Evolutionary conservation across 2,113 vertebrate species (phyloP).

Genomic region (Oryzias javanicus): DNA sequence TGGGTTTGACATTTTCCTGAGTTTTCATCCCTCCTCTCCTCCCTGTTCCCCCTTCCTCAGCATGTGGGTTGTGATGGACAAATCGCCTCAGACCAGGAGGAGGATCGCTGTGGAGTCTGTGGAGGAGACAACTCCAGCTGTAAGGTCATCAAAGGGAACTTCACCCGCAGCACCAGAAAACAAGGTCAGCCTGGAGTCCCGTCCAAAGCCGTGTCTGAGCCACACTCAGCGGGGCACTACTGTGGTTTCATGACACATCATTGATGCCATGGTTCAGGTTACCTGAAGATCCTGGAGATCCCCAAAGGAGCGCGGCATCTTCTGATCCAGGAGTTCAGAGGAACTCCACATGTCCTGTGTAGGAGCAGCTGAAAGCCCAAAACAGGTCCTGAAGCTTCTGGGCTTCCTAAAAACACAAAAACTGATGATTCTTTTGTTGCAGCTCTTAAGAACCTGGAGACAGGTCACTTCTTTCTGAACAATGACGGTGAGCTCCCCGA

Average conservation of each 20-base stretch:
- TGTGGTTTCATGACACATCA: background rate
- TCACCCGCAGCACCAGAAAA: slow-evolving; percentile 88
- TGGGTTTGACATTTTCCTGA: background rate
- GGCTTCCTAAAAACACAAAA: background rate
- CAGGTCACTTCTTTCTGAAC: slow-evolving; percentile 86
- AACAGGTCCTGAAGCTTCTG: accelerated
- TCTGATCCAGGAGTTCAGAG: slow-evolving; percentile 86
- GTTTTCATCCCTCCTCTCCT: background rate
- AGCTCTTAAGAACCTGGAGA: slow-evolving; percentile 92
- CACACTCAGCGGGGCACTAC: background rate
- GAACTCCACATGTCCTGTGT: slow-evolving; percentile 87
- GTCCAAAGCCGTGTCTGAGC: background rate
- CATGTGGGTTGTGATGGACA: slow-evolving; percentile 95
- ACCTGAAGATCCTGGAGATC: slow-evolving; percentile 95
- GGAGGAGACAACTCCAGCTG: slow-evolving; percentile 93
- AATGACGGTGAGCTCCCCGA: slow-evolving; percentile 82
- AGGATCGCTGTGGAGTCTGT: slow-evolving; percentile 94
- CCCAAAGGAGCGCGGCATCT: slow-evolving; percentile 90
- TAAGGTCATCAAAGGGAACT: slow-evolving; percentile 92
- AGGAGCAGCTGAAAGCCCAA: slow-evolving; percentile 33
- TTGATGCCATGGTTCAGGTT: slow-evolving; percentile 71
- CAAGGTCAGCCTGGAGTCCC: slow-evolving; percentile 68
- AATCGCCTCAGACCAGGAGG: slow-evolving; percentile 88
- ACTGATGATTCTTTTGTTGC: slow-evolving; percentile 4
- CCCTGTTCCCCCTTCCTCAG: slow-evolving; percentile 55